These are phyloP conservation scores for Pluvianellus socialis DNA, from an alignment of 2,113 vertebrate genomes.

Conservation along the genomic window DNA sequence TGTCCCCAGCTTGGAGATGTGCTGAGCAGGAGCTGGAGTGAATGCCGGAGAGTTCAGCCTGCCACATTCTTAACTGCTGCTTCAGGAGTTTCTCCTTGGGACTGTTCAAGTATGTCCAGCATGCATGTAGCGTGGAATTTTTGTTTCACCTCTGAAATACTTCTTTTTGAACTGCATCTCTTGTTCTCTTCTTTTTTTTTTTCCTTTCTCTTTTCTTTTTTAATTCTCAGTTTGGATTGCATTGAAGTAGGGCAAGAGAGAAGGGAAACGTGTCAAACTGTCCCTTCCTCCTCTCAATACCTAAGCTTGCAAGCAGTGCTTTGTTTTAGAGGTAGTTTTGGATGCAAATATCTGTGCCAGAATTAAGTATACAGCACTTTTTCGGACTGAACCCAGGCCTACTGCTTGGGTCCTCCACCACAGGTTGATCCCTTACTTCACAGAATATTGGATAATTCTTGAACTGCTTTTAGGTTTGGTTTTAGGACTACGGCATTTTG, in stretches of 20 bases:
- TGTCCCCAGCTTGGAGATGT: neutral
- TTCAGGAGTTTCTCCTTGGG: neutral
- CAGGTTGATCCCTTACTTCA: neutral
- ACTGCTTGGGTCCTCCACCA: neutral
- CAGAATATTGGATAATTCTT: neutral
- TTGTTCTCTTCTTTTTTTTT: too few species aligned
- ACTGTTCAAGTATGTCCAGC: neutral
- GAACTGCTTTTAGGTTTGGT: neutral
- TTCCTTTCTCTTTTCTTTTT: neutral
- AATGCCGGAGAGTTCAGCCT: neutral
- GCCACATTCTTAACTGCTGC: neutral
- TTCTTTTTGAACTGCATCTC: neutral
- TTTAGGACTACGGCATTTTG: neutral
- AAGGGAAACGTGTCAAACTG: neutral
- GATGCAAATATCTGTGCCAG: rapidly evolving
- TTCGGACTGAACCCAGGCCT: neutral
- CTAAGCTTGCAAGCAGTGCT: neutral
- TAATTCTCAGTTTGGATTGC: neutral
- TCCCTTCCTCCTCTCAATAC: neutral
- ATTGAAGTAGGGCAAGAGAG: neutral
- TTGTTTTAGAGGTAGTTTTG: neutral
- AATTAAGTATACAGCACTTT: neutral
- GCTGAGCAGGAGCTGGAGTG: neutral
- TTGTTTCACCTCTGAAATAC: neutral
- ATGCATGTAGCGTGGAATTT: neutral